Conservation (phyloP, 2,113 vertebrate species). For the Regulus satrapa region DNA sequence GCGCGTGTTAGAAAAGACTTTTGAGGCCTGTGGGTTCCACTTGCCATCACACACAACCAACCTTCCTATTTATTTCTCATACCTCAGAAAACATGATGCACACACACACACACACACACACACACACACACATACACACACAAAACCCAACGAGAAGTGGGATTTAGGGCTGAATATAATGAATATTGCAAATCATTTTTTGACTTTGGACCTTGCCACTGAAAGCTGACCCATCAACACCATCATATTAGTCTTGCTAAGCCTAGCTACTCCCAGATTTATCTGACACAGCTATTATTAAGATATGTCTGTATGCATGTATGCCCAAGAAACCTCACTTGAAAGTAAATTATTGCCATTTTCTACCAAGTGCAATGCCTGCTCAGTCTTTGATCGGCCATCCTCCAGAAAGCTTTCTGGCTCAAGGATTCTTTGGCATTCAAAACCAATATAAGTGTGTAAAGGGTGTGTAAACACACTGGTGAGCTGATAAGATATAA, state of each 20-base stretch:
- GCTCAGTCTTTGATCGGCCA: neutral
- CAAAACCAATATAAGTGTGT: slow-evolving; percentile 30
- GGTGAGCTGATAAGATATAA: neutral
- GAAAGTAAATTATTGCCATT: neutral
- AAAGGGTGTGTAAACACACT: slow-evolving; percentile 32
- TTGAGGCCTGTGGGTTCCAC: neutral
- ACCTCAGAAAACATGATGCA: neutral
- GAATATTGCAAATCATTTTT: neutral
- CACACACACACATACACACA: neutral
- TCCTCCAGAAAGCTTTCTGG: slow-evolving; percentile 30
- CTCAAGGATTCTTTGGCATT: neutral
- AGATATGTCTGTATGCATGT: neutral
- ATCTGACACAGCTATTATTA: neutral
- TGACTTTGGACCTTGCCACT: neutral
- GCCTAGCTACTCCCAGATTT: neutral
- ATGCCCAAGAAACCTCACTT: neutral
- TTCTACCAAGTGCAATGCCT: neutral
- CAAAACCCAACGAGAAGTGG: neutral
- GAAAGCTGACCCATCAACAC: neutral
- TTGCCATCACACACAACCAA: neutral
- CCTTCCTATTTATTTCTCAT: neutral
- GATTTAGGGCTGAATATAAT: neutral
- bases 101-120: no score
- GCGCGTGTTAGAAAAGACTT: neutral
- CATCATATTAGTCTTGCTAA: neutral